Conservation (phyloP, 2,888 invertebrate species). For the Drosophila heteroneura region DNA sequence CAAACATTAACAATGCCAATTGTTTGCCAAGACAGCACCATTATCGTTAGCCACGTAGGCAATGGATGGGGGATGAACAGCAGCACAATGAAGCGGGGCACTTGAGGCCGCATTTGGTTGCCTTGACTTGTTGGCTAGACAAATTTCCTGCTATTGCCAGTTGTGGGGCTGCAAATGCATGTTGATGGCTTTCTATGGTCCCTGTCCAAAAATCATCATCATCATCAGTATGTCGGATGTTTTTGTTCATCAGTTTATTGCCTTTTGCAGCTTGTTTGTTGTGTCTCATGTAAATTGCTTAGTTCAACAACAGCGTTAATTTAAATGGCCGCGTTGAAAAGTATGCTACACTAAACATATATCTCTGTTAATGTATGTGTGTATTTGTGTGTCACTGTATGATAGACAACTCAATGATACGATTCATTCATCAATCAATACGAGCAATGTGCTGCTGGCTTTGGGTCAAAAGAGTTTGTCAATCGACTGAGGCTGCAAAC, state of each 20-base stretch:
- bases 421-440: constrained; percentile 66
- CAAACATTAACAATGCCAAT: constrained; percentile 62
- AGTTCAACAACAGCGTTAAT: constrained; percentile 25
- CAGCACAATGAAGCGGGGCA: constrained; percentile 49
- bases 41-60: constrained; percentile 55
- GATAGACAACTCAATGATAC: constrained; percentile 43
- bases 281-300: constrained; percentile 37
- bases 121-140: constrained; percentile 62
- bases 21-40: constrained; percentile 69
- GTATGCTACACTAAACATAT: constrained; percentile 32
- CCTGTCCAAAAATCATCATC: constrained; percentile 25
- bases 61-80: constrained; percentile 6
- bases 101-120: constrained; percentile 52
- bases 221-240: constrained; percentile 13
- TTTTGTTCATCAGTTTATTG: constrained; percentile 12
- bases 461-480: constrained; percentile 69
- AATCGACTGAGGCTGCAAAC: constrained; percentile 32
- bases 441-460: constrained; percentile 44
- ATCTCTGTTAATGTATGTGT: not conserved
- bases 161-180: constrained; percentile 19
- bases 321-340: constrained; percentile 23
- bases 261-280: constrained; percentile 27
- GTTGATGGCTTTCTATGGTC: constrained; percentile 21
- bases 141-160: constrained; percentile 14
- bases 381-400: not conserved